Evolutionary conservation across 2,113 vertebrate species (phyloP).

Genomic region (Labeo rohita): DNA sequence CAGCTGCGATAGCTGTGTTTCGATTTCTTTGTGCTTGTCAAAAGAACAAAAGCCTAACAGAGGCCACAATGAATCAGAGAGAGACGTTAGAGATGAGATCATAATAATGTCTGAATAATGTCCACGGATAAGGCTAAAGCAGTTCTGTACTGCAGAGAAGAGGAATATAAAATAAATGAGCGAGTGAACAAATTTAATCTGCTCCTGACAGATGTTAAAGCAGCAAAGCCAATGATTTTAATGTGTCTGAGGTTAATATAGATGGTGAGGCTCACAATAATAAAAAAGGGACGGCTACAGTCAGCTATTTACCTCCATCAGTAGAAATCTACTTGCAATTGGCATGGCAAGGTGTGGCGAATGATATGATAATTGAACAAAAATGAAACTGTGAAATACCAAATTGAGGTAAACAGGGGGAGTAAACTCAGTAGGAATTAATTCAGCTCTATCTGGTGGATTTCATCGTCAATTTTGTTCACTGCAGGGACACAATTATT

Average conservation of each 20-base stretch:
- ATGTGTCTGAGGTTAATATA: slow-evolving; percentile 23
- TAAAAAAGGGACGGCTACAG: not conserved
- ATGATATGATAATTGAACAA: slow-evolving; percentile 56
- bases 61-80: slow-evolving; percentile 21
- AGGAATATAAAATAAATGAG: slow-evolving; percentile 10
- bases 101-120: slow-evolving; percentile 17
- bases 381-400: slow-evolving; percentile 57
- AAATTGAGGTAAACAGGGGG: slow-evolving; percentile 58
- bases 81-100: slow-evolving; percentile 6
- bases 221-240: slow-evolving; percentile 21
- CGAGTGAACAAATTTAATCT: slow-evolving; percentile 9
- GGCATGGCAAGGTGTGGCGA: slow-evolving; percentile 50
- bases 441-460: slow-evolving; percentile 56
- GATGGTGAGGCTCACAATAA: slow-evolving; percentile 13
- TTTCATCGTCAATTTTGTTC: slow-evolving; percentile 55
- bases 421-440: slow-evolving; percentile 53
- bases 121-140: not conserved
- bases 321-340: slow-evolving; percentile 6
- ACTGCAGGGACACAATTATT: slow-evolving; percentile 58
- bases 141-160: not conserved
- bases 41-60: slow-evolving; percentile 24
- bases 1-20: not conserved
- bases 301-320: slow-evolving; percentile 34
- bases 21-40: slow-evolving; percentile 1
- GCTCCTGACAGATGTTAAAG: slow-evolving; percentile 17